Conservation (phyloP, 2,888 invertebrate species). For the Pandemis cinnamomeana region DNA sequence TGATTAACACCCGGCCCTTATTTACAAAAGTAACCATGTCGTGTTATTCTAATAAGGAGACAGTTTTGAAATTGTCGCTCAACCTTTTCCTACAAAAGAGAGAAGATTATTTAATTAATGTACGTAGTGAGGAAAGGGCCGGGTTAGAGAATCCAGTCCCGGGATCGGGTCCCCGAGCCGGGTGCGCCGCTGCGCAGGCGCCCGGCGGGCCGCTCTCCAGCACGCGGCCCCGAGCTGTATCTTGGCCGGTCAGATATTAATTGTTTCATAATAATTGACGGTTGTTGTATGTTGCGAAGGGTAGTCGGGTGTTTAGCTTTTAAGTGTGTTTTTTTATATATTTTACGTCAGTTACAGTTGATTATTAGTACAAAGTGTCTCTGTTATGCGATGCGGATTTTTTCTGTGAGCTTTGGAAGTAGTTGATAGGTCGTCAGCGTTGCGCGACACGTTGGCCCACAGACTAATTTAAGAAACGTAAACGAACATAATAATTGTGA, state of each 20-base stretch:
- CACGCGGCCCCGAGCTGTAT: slow-evolving; percentile 58
- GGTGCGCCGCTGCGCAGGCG: neutral
- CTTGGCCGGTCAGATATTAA: slow-evolving; percentile 63
- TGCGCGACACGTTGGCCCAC: slow-evolving; percentile 32
- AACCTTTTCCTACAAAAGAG: neutral
- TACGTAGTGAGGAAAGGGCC: neutral
- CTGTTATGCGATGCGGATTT: slow-evolving; percentile 48
- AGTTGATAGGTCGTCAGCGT: slow-evolving; percentile 25
- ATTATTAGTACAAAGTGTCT: slow-evolving; percentile 66
- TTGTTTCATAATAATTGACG: slow-evolving; percentile 62
- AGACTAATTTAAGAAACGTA: slow-evolving; percentile 34
- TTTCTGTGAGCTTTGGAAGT: slow-evolving; percentile 39
- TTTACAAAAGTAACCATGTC: neutral
- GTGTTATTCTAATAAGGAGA: neutral
- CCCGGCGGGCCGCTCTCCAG: slow-evolving; percentile 50
- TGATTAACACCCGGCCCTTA: slow-evolving; percentile 1
- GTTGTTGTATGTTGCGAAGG: slow-evolving; percentile 45
- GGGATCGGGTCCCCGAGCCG: neutral
- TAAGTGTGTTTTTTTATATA: slow-evolving; percentile 59
- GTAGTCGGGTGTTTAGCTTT: slow-evolving; percentile 60
- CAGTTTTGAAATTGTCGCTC: neutral
- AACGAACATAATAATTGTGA: slow-evolving; percentile 37
- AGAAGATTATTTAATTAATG: neutral
- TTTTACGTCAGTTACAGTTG: slow-evolving; percentile 73
- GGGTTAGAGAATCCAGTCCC: neutral